Conservation (phyloP, 2,888 invertebrate species). For the Cloeon dipterum region DNA sequence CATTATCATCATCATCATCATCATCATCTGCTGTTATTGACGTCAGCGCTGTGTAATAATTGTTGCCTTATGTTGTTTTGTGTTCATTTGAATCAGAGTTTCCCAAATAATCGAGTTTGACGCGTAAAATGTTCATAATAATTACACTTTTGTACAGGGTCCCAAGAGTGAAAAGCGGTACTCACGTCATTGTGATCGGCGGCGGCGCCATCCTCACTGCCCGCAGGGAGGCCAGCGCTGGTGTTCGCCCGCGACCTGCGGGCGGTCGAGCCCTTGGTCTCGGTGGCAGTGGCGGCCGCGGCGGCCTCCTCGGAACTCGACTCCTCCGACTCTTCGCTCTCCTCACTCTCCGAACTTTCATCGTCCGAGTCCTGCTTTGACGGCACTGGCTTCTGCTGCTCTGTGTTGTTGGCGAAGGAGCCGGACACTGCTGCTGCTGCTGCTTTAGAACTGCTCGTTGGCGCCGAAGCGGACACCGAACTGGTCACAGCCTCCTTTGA, state of each 20-base stretch:
- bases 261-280: not conserved
- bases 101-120: too few species aligned
- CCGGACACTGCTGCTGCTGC: too few species aligned
- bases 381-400: too few species aligned
- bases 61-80: too few species aligned
- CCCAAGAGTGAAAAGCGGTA: too few species aligned
- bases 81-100: too few species aligned
- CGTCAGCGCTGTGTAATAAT: too few species aligned
- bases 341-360: constrained; percentile 1
- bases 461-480: not conserved
- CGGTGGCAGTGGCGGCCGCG: not conserved
- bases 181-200: constrained; percentile 1
- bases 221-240: not conserved
- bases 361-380: not conserved
- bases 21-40: too few species aligned
- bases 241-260: not conserved
- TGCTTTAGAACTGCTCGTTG: not conserved
- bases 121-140: too few species aligned
- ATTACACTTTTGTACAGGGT: too few species aligned
- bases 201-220: not conserved
- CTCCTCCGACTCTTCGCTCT: not conserved
- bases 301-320: not conserved
- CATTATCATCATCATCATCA: too few species aligned
- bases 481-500: not conserved
- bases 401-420: too few species aligned